Percentiles rank a stretch among this genome's conserved stretches.
phyloP scores from a whole-genome alignment of 2,888 invertebrate species.

The Oxystoma pomonae region DNA sequence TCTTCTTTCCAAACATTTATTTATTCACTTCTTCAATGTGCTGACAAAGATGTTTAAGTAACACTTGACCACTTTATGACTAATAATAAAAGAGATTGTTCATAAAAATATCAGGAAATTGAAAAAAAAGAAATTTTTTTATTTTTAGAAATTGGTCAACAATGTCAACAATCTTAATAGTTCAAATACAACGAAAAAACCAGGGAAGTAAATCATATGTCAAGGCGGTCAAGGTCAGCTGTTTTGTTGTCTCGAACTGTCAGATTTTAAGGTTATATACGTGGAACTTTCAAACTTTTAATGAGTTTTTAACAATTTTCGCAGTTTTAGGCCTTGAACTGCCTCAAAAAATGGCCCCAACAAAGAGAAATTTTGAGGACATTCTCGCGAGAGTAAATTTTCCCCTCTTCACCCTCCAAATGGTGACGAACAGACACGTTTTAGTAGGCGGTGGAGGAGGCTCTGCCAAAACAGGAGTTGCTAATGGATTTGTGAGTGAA shows the following conservation, averaged over 20 bases:
- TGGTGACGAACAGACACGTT: slow-evolving; percentile 88
- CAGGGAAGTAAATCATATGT: too few relatives aligned
- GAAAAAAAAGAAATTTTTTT: too few relatives aligned
- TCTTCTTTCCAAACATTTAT: slow-evolving; percentile 26
- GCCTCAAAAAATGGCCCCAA: slow-evolving; percentile 54
- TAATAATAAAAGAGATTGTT: too few relatives aligned
- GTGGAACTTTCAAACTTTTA: slow-evolving; percentile 34
- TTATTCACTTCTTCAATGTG: too few relatives aligned
- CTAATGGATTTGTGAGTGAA: slow-evolving; percentile 96
- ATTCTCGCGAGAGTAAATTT: slow-evolving; percentile 86
- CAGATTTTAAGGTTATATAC: slow-evolving; percentile 38
- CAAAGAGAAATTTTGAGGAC: slow-evolving; percentile 60
- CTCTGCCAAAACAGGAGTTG: slow-evolving; percentile 93
- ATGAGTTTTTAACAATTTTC: slow-evolving; percentile 8
- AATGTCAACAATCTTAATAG: too few relatives aligned
- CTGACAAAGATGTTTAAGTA: too few relatives aligned
- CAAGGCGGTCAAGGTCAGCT: too few relatives aligned
- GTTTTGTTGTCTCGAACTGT: too few relatives aligned
- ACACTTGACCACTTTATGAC: too few relatives aligned
- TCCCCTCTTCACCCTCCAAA: slow-evolving; percentile 87
- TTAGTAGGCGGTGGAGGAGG: slow-evolving; percentile 97
- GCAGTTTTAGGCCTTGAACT: background rate
- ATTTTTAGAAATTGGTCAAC: too few relatives aligned
- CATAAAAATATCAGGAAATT: too few relatives aligned
- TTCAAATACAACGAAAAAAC: too few relatives aligned